Base-by-base conservation (phyloP, 2,888 invertebrate genomes). In the Lithodes maja region DNA sequence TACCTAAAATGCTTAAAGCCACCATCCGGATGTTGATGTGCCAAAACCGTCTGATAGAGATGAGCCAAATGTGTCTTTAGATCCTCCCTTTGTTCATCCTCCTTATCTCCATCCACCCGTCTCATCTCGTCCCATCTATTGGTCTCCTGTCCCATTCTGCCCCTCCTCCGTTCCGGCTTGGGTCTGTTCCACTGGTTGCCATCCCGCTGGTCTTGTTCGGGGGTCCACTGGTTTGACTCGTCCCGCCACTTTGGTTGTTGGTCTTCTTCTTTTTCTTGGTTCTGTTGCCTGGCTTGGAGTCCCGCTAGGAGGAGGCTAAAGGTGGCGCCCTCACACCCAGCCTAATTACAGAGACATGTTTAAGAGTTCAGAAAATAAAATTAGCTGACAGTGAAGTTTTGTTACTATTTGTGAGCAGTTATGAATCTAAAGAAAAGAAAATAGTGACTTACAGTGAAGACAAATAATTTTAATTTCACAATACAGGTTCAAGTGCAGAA, bases 1-100 rank as follows among this genome's bases (percentile, higher is more conserved):
- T 33, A 92, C 92, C 90, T 89, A 82, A 86, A 92, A 75, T 90
- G 85, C 71, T 87, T 90, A 79, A 92, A 92, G 3, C 90, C 90
- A 5, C 92, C 92, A n/a, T 92, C 92, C 2, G 83, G 71, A n/a
- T 77, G 79, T 61, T 91, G 90, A 61, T 90, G 87, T 1, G 90
- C 90, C 12, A 92, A 81, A 69, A 92, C 84, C 12, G 89, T 90
- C 55, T 92, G 92, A 85, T 92, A 92, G 74, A 86, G 75, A 1
- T 86, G 84, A 1, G 91, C 85, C 53, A 91, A 82, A 1, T 71
- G 71, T 71, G 12, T n/a, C 5, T 17, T 12, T 12, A 71, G 2
- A 3, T 71, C 71, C 5, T 1, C 17, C 3, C 15, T 17, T 5
- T 71, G n/a, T 5, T 1, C 5, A 71, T 71, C 71, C 5, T 12